phyloP scores from a whole-genome alignment of 2,797 vertebrate genomes.

The Schizopygopsis pylzovi region DNA sequence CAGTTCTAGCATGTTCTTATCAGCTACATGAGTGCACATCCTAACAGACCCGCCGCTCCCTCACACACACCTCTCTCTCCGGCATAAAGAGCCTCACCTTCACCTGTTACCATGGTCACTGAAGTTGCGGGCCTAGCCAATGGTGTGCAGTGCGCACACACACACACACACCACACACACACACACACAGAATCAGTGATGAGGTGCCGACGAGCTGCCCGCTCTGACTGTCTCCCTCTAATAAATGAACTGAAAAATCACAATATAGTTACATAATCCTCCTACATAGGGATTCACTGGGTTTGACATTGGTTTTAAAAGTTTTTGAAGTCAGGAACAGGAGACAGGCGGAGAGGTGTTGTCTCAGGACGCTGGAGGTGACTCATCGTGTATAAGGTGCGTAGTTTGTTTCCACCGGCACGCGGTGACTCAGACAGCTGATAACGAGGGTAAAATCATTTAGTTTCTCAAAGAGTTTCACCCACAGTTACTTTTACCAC shows the following conservation, averaged over 20 bases:
- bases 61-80: slow-evolving; percentile 40
- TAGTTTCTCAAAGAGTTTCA: slow-evolving; percentile 42
- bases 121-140: slow-evolving; percentile 67
- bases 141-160: slow-evolving; percentile 43
- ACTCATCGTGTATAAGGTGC: slow-evolving; percentile 65
- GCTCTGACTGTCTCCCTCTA: neutral
- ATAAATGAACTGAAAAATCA: slow-evolving; percentile 57
- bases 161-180: slow-evolving; percentile 27
- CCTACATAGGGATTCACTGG: slow-evolving; percentile 32
- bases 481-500: slow-evolving; percentile 21
- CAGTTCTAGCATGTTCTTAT: slow-evolving; percentile 56
- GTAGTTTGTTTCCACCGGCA: slow-evolving; percentile 54
- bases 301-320: slow-evolving; percentile 42
- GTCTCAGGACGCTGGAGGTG: slow-evolving; percentile 60
- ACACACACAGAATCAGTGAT: slow-evolving; percentile 61
- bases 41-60: slow-evolving; percentile 48
- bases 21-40: slow-evolving; percentile 52
- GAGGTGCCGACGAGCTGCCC: slow-evolving; percentile 62
- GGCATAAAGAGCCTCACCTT: slow-evolving; percentile 69
- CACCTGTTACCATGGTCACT: slow-evolving; percentile 81
- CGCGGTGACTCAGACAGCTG: slow-evolving; percentile 67
- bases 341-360: slow-evolving; percentile 35
- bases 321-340: slow-evolving; percentile 49
- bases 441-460: slow-evolving; percentile 59
- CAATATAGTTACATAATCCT: slow-evolving; percentile 55